Conservation (phyloP, 2,888 invertebrate genomes). For the Sinopyrophorus schimmeli region DNA sequence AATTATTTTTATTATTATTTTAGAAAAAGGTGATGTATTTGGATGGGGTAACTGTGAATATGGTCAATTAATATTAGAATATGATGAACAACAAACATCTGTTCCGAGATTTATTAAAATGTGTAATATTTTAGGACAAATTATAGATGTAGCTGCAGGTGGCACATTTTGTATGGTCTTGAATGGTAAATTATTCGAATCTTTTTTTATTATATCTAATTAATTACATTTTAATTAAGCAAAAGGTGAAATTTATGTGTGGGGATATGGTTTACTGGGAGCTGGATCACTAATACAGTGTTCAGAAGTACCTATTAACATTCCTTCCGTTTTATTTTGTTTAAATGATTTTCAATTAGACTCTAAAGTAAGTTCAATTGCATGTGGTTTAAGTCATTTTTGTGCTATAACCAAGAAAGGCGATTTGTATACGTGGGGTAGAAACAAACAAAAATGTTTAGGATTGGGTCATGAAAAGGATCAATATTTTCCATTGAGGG, state of each 20-base stretch:
- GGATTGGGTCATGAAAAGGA: slow-evolving; percentile 81
- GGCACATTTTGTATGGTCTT: slow-evolving; percentile 84
- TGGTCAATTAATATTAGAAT: slow-evolving; percentile 70
- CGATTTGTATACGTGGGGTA: slow-evolving; percentile 91
- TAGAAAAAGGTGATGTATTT: slow-evolving; percentile 87
- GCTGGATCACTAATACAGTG: slow-evolving; percentile 79
- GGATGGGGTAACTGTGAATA: slow-evolving; percentile 98
- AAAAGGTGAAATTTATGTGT: slow-evolving; percentile 81
- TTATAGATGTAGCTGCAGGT: slow-evolving; percentile 80
- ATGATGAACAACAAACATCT: slow-evolving; percentile 70
- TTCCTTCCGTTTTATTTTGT: slow-evolving; percentile 85
- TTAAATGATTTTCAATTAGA: slow-evolving; percentile 79
- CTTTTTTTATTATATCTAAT: slow-evolving; percentile 10
- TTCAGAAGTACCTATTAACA: slow-evolving; percentile 66
- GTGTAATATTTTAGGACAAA: slow-evolving; percentile 70
- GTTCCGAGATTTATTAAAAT: slow-evolving; percentile 68
- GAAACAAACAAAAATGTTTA: slow-evolving; percentile 80
- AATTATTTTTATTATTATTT: slow-evolving; percentile 32
- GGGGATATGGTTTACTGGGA: slow-evolving; percentile 94
- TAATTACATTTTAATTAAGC: slow-evolving; percentile 60
- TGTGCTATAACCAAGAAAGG: slow-evolving; percentile 82
- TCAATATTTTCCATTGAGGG: slow-evolving; percentile 87
- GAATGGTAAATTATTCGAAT: slow-evolving; percentile 64
- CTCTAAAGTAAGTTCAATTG: slow-evolving; percentile 65
- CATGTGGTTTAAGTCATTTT: slow-evolving; percentile 75